phyloP scores from a whole-genome alignment of 2,113 vertebrate genomes.

The Myotis lucifugus region DNA sequence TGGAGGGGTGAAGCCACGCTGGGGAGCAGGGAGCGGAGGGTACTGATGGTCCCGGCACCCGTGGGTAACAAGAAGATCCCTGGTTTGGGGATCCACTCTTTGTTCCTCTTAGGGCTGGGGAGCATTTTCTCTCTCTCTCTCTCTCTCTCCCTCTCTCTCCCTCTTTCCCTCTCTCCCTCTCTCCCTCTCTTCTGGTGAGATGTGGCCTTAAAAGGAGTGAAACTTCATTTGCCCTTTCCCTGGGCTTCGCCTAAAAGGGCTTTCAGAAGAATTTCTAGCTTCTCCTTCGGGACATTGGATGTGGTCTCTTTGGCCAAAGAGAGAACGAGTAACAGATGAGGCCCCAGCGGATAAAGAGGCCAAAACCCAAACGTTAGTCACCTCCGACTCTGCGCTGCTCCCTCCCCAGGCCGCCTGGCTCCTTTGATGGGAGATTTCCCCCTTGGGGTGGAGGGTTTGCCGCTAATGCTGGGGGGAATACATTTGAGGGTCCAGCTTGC shows the following conservation, averaged over 20 bases:
- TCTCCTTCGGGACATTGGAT: neutral
- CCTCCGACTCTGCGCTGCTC: neutral
- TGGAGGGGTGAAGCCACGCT: constrained; percentile 48
- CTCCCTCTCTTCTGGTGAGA: neutral
- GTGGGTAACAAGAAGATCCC: neutral
- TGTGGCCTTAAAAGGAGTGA: constrained; percentile 34
- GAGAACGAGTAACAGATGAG: constrained; percentile 73
- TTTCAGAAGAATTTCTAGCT: constrained; percentile 48
- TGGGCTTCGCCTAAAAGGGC: constrained; percentile 56
- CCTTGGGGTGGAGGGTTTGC: neutral
- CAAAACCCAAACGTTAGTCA: constrained; percentile 48
- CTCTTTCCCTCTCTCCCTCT: neutral
- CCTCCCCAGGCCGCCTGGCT: constrained; percentile 14
- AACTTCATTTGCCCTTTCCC: neutral
- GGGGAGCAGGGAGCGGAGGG: constrained; percentile 17
- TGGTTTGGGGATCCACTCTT: neutral
- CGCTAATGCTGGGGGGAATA: neutral
- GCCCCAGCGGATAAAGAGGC: neutral
- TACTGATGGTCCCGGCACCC: neutral
- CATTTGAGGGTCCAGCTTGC: neutral
- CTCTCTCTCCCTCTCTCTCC: accelerated
- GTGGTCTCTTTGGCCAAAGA: constrained; percentile 60
- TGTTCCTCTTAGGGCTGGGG: neutral
- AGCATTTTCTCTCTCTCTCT: neutral
- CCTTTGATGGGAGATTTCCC: neutral